Evolutionary conservation across 2,113 vertebrate genomes (phyloP).

Genomic region (Bungarus multicinctus): DNA sequence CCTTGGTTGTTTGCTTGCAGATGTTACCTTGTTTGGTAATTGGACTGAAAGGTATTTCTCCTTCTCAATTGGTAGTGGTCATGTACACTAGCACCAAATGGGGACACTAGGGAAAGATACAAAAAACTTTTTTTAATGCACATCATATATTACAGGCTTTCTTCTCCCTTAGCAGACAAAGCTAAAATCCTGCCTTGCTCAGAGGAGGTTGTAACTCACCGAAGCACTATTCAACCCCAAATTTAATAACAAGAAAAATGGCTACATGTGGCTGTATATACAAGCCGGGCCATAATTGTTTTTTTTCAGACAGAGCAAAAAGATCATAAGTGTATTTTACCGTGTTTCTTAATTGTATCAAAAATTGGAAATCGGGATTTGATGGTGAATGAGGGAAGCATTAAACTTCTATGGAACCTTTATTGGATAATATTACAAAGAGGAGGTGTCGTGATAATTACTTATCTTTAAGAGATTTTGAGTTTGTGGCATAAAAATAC

Average conservation of each 20-base stretch:
- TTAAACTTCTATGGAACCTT: slow-evolving; percentile 39
- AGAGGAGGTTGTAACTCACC: slow-evolving; percentile 40
- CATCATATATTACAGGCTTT: slow-evolving; percentile 1
- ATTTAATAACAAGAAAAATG: slow-evolving; percentile 45
- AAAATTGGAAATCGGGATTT: slow-evolving; percentile 54
- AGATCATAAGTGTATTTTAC: slow-evolving; percentile 55
- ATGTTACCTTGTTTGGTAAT: background rate
- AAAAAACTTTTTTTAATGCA: background rate
- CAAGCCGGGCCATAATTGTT: slow-evolving; percentile 52
- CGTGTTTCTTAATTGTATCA: slow-evolving; percentile 51
- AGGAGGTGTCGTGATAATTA: slow-evolving; percentile 16
- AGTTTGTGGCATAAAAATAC: background rate
- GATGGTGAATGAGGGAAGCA: slow-evolving; percentile 32
- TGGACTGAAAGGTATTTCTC: background rate
- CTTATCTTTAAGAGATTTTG: slow-evolving; percentile 22
- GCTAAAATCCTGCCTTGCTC: slow-evolving; percentile 3
- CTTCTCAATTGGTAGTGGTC: background rate
- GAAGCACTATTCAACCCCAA: slow-evolving; percentile 41
- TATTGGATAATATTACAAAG: slow-evolving; percentile 23
- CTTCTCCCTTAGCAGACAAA: slow-evolving; percentile 19
- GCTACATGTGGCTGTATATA: slow-evolving; percentile 47
- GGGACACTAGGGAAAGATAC: background rate
- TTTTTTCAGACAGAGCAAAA: slow-evolving; percentile 36
- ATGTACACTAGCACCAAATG: background rate
- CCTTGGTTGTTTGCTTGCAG: background rate